Base-by-base conservation (phyloP, 2,888 invertebrate species). In the Cheilosia soror region DNA sequence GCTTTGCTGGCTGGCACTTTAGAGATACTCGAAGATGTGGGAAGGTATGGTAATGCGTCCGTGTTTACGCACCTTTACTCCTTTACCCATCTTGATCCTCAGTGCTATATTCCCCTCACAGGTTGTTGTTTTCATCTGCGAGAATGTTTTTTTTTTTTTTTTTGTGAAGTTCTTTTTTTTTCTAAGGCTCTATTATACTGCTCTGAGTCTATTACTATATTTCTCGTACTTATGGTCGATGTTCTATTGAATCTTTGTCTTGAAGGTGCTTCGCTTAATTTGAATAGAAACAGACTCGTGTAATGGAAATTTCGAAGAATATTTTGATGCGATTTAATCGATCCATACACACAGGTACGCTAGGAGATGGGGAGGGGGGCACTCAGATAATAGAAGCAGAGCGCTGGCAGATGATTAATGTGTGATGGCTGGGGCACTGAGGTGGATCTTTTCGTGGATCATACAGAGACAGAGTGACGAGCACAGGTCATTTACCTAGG, bases 11-110 rank as follows among this genome's bases (percentile, higher is more conserved):
- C 62, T 78, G 78, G 72, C 68, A 73, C 62, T 72, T 73, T 73
- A 66, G 47, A 27, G 31, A 49, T 37, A 65, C 79, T 73, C 72
- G 37, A 68, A 58, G 84, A 71, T 76, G 84, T 79, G 80, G 84
- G 80, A 69, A 75, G 82, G 66, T 42, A 72, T 81, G 80, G 80
- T 76, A 81, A 85, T 85, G 80, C 66, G 84, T 76, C 55, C 84
- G 66, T 85, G 72, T 81, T 85, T 81, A 85, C 85, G 85, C 85
- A 85, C 85, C 81, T 85, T 85, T 71, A 85, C 85, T 85, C 85
- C 85, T 85, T 81, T 65, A 55, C 42, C 66, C 62, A 49, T 49
- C 65, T 27, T 62, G 75, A 55, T 25, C 53, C 44, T 73, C 33
- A 20, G 25, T 2, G 51, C n/a, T 51, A 33, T 71, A 47, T 49